Evolutionary conservation across 1,140 invertebrate genomes (phyloP).

Genomic region (Temnothorax longispinosus): DNA sequence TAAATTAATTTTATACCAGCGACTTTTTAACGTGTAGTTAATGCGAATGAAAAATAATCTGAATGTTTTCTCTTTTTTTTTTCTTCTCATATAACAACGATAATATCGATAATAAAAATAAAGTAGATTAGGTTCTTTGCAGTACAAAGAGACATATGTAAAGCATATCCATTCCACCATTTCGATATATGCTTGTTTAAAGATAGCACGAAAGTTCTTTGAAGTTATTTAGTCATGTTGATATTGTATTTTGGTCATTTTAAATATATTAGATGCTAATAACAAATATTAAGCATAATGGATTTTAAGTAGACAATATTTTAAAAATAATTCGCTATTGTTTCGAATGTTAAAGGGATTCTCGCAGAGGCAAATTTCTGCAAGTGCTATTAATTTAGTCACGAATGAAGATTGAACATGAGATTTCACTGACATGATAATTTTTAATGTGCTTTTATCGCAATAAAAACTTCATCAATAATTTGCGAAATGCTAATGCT

Average conservation of each 20-base stretch:
- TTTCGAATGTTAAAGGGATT: neutral
- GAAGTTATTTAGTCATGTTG: neutral
- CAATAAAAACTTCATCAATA: neutral
- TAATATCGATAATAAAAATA: neutral
- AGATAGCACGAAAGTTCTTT: neutral
- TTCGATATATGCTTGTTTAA: conserved; percentile 1
- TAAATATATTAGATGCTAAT: neutral
- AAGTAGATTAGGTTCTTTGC: neutral
- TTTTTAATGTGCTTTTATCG: neutral
- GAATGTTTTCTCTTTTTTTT: neutral
- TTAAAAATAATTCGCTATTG: conserved; percentile 5
- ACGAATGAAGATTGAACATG: conserved; percentile 1
- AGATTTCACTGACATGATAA: neutral
- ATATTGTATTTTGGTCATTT: neutral
- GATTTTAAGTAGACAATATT: neutral
- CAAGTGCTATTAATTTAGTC: conserved; percentile 25
- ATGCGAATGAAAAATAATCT: neutral
- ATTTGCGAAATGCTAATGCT: neutral
- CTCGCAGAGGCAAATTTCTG: neutral
- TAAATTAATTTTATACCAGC: neutral
- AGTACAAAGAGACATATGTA: neutral
- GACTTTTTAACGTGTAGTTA: neutral
- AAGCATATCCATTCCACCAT: neutral
- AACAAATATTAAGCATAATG: neutral
- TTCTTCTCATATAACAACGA: neutral